phyloP scores from a whole-genome alignment of 2,888 invertebrate species.

The Phoronis australis region DNA sequence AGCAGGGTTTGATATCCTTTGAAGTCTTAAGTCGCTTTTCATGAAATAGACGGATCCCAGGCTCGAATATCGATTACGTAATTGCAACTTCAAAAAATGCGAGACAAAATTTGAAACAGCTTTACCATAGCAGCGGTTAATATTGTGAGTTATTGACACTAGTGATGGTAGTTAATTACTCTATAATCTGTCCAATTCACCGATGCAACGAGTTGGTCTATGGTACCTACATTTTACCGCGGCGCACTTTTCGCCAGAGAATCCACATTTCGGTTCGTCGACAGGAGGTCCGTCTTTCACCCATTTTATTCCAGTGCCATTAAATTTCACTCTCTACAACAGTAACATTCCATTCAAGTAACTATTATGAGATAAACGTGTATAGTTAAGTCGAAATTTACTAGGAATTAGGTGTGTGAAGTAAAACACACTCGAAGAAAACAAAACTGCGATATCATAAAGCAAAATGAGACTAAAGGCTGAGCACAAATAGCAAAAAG shows the following conservation, averaged over 20 bases:
- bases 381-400: background rate
- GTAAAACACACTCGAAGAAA: background rate
- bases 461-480: background rate
- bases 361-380: conserved; percentile 63
- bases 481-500: background rate
- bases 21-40: too few relatives aligned
- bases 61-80: too few relatives aligned
- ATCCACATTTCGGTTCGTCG: conserved; percentile 85
- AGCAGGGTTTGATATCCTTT: too few relatives aligned
- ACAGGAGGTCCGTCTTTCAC: conserved; percentile 70
- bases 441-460: background rate
- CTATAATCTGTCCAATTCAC: too few relatives aligned
- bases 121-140: too few relatives aligned
- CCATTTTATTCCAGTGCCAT: conserved; percentile 67
- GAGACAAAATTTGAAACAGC: too few relatives aligned
- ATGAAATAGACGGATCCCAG: too few relatives aligned
- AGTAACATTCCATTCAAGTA: conserved; percentile 67
- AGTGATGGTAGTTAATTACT: too few relatives aligned
- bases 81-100: too few relatives aligned
- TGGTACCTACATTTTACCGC: conserved; percentile 26
- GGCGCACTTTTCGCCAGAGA: conserved; percentile 80
- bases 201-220: too few relatives aligned
- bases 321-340: too few relatives aligned
- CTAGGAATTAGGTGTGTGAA: background rate
- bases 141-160: too few relatives aligned